phyloP scores from a whole-genome alignment of 2,797 vertebrate species.

The Esox lucius region DNA sequence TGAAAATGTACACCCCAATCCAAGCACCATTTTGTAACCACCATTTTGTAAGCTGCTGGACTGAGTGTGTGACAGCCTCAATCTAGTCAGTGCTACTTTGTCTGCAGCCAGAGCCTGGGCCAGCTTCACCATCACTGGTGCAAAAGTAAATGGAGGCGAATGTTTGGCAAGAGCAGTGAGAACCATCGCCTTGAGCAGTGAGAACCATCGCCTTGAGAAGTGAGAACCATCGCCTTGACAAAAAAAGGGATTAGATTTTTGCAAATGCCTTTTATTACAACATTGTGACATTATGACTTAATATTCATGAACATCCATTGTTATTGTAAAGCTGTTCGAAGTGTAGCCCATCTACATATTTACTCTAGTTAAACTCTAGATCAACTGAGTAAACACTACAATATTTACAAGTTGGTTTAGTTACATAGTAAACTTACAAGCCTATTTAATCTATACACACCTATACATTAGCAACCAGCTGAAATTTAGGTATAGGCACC shows the following conservation, averaged over 20 bases:
- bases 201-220: constrained; percentile 13
- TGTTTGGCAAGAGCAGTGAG: constrained; percentile 14
- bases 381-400: constrained; percentile 9
- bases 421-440: constrained; percentile 7
- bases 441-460: constrained; percentile 1
- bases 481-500: constrained; percentile 11
- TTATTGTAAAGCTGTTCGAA: constrained; percentile 16
- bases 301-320: neutral
- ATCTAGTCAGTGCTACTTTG: neutral
- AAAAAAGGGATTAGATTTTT: constrained; percentile 4
- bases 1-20: constrained; percentile 6
- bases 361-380: constrained; percentile 15
- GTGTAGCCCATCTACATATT: neutral
- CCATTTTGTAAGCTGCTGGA: constrained; percentile 17
- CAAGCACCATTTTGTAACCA: too few relatives aligned
- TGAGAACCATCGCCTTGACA: constrained; percentile 12
- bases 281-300: neutral
- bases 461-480: constrained; percentile 25
- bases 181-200: constrained; percentile 12
- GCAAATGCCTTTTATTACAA: constrained; percentile 13
- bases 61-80: constrained; percentile 18
- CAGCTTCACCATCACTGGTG: constrained; percentile 26
- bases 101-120: constrained; percentile 16
- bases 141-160: constrained; percentile 11
- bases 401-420: constrained; percentile 10